Evolutionary conservation across 2,888 invertebrate species (phyloP).

Genomic region (Coronaproctus castanopsis): DNA sequence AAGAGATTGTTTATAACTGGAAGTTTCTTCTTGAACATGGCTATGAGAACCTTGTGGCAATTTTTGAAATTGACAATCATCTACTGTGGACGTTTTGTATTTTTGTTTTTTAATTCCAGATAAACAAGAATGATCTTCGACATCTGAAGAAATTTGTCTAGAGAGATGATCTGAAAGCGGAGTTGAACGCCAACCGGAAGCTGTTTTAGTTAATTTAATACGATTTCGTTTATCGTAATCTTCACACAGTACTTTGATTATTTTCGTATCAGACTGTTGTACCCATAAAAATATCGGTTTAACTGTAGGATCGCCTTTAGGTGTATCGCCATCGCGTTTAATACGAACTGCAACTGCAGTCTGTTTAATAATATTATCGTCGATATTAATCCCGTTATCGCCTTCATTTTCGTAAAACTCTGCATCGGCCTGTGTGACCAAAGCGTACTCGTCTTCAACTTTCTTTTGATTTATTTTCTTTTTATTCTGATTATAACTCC

Average conservation of each 20-base stretch:
- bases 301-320: constrained; percentile 26
- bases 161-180: constrained; percentile 5
- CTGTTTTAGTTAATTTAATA: constrained; percentile 58
- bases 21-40: too few relatives aligned
- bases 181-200: constrained; percentile 22
- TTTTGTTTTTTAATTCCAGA: too few relatives aligned
- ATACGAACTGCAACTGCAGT: too few relatives aligned
- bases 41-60: too few relatives aligned
- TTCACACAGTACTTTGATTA: constrained; percentile 67
- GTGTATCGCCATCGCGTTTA: too few relatives aligned
- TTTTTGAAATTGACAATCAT: too few relatives aligned
- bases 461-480: not conserved
- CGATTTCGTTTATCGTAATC: constrained; percentile 72
- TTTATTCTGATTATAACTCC: not conserved
- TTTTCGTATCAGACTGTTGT: constrained; percentile 54
- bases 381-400: too few relatives aligned
- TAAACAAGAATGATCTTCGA: too few relatives aligned
- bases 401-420: not conserved
- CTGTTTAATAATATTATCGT: too few relatives aligned
- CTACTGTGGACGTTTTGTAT: too few relatives aligned
- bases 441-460: not conserved
- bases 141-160: not conserved
- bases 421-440: not conserved
- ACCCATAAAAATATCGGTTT: constrained; percentile 74
- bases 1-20: too few relatives aligned